Evolutionary conservation across 2,113 vertebrate genomes (phyloP).

Genomic region (Phyllostomus hastatus): DNA sequence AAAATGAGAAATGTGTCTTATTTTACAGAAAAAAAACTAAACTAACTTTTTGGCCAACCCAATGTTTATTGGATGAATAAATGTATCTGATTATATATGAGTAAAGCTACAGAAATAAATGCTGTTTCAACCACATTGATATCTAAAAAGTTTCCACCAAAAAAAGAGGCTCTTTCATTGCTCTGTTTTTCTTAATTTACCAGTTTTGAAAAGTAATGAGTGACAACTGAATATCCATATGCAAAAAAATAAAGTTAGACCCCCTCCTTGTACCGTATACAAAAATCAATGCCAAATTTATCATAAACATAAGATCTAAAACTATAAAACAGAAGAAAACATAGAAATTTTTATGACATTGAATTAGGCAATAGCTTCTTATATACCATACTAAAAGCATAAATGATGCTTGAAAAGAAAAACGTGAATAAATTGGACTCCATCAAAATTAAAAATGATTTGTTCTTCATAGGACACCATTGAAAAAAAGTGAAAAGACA

Average conservation of each 20-base stretch:
- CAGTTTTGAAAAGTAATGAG: neutral
- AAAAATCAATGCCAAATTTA: constrained; percentile 7
- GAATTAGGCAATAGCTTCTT: neutral
- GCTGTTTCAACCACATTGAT: neutral
- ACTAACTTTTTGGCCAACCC: too few species aligned
- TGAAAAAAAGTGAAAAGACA: neutral
- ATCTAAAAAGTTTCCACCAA: neutral
- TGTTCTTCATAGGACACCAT: neutral
- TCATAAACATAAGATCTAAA: neutral
- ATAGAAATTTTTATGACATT: neutral
- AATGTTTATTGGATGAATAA: neutral
- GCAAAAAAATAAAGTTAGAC: neutral
- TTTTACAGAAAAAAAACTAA: too few species aligned
- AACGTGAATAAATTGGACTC: neutral
- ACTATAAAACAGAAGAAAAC: neutral
- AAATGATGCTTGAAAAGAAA: neutral
- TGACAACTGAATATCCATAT: neutral
- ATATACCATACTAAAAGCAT: neutral
- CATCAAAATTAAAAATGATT: neutral
- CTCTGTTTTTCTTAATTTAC: neutral
- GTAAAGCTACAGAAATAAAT: constrained; percentile 2
- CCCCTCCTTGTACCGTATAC: neutral
- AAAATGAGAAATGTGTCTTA: too few species aligned
- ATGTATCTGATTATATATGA: neutral
- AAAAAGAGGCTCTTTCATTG: neutral